Evolutionary conservation across 2,113 vertebrate species (phyloP).

Genomic region (Psilopsiagon aurifrons): DNA sequence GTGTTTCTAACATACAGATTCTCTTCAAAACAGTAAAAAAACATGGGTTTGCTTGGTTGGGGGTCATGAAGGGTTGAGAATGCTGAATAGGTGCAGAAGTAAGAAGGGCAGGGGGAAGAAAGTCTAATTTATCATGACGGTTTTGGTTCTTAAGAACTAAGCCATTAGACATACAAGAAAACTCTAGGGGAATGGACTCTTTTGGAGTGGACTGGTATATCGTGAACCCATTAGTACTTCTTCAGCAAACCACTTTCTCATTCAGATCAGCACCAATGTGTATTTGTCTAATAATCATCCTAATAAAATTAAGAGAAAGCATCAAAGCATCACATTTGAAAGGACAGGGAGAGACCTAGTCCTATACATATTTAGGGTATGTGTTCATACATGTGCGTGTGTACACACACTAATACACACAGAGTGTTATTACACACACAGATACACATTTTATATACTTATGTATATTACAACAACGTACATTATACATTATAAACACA

Average conservation of each 20-base stretch:
- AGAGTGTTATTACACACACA: not conserved
- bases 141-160: not conserved
- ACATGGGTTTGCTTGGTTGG: not conserved
- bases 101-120: not conserved
- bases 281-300: not conserved
- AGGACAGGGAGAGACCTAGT: not conserved
- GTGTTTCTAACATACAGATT: not conserved
- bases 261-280: not conserved
- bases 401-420: not conserved
- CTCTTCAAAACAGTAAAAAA: not conserved
- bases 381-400: not conserved
- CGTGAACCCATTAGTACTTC: not conserved
- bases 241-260: not conserved
- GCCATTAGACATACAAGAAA: not conserved
- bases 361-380: not conserved
- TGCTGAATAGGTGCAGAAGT: not conserved
- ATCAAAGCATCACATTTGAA: not conserved
- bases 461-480: fast-evolving
- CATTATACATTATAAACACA: not conserved
- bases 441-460: not conserved
- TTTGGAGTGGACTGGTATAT: not conserved
- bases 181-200: not conserved
- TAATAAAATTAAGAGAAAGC: not conserved
- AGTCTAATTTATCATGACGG: not conserved
- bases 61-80: not conserved